These are phyloP conservation scores for Cheilosia pagana DNA, from an alignment of 2,888 invertebrate species.

Conservation along the genomic window DNA sequence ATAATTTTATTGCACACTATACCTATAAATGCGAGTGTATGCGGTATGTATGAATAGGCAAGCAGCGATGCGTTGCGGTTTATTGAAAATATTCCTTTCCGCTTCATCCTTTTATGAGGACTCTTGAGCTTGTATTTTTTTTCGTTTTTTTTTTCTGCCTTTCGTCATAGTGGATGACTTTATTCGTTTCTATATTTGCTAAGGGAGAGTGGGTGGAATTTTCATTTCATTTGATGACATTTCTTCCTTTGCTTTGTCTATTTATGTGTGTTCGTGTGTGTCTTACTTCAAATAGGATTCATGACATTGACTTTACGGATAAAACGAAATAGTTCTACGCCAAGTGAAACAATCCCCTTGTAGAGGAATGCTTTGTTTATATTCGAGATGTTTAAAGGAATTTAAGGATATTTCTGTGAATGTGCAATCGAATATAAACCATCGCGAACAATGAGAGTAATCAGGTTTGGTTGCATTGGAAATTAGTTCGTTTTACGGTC, in stretches of 20 bases:
- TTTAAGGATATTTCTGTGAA: conserved; percentile 5
- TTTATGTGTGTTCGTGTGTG: conserved; percentile 1
- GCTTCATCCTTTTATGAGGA: conserved; percentile 73
- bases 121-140: conserved; percentile 26
- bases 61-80: conserved; percentile 71
- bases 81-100: conserved; percentile 72
- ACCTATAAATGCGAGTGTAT: conserved; percentile 33
- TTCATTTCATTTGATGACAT: conserved; percentile 70
- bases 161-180: conserved; percentile 40
- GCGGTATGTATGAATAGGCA: conserved; percentile 45
- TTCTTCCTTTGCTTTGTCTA: conserved; percentile 14
- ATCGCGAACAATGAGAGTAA: neutral
- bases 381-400: conserved; percentile 6
- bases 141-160: conserved; percentile 30
- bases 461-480: neutral
- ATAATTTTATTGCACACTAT: conserved; percentile 69
- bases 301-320: conserved; percentile 69
- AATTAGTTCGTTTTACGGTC: neutral
- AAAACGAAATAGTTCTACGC: conserved; percentile 8
- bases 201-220: conserved; percentile 40
- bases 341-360: neutral
- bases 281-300: conserved; percentile 36
- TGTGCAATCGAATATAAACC: conserved; percentile 2
- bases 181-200: conserved; percentile 55
- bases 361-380: neutral